Base-by-base conservation (phyloP, 2,113 vertebrate species). In the Callipepla squamata region DNA sequence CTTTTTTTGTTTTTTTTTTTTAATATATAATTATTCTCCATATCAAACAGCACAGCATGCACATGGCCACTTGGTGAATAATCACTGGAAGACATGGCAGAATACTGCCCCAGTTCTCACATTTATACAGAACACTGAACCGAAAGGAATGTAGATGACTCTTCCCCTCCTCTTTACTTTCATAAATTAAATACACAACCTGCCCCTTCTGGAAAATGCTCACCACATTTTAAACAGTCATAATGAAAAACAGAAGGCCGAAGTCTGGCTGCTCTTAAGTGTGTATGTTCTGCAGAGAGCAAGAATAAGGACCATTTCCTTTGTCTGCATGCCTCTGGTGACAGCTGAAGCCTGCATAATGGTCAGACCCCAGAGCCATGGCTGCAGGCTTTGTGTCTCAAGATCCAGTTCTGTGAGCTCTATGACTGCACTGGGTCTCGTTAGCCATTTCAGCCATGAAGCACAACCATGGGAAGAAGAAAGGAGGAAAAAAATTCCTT, bases 201-300 rank as follows among this genome's bases (percentile, higher is more conserved):
- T 92, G 81, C 67, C 75, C 79, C 57, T 92, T 89, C 92, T 92
- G 85, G 89, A 91, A 94, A 95, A 84, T 38, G 81, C 85, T 93
- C 50, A 87, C 78, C 78, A 91, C 75, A 89, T 85, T 96, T 95
- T 75, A 66, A 96, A 9, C 69, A 80, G 38, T 95, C 72, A n/a
- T 95, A 96, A 96, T 96, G 85, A 95, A 93, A 96, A 95, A 76
- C 94, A 95, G 92, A 95, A 95, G 82, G 90, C 69, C 89, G 78
- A 36, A 93, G 89, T 94, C 94, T 96, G 92, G 28, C 67, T 95
- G 84, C 68, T 87, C 79, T 67, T 89, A 69, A 89, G 63, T 0
- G 0, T 70, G 61, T 88, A 51, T 18, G 8, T 11, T 5, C 30
- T 59, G 79, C 0, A 0, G 61, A 74, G 76, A 85, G 51, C 78